Evolutionary conservation across 2,797 vertebrate genomes (phyloP).

Genomic region (Sebastes taczanowskii): DNA sequence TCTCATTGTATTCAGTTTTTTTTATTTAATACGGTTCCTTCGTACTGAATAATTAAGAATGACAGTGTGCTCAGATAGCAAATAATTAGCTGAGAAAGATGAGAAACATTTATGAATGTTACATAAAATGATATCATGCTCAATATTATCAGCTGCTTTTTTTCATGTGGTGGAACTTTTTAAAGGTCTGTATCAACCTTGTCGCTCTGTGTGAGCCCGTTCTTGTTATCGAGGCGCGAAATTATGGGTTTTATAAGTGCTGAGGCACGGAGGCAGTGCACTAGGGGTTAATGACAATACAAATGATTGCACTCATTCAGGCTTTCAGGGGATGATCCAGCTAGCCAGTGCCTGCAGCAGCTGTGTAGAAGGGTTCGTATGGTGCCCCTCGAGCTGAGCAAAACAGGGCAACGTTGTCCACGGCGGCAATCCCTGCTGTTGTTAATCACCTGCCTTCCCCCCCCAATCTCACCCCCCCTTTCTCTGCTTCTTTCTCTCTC

Average conservation of each 20-base stretch:
- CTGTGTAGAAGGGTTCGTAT: slow-evolving; percentile 51
- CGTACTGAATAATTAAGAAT: slow-evolving; percentile 56
- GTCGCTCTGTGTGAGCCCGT: neutral
- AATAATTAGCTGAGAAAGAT: slow-evolving; percentile 62
- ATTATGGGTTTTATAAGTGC: slow-evolving; percentile 48
- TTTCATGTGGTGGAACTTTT: slow-evolving; percentile 23
- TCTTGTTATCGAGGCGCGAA: neutral
- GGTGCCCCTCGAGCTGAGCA: slow-evolving; percentile 78
- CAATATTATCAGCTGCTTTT: slow-evolving; percentile 14
- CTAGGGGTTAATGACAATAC: slow-evolving; percentile 68
- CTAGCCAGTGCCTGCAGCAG: slow-evolving; percentile 69
- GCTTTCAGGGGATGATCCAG: slow-evolving; percentile 64
- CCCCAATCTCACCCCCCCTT: slow-evolving; percentile 68
- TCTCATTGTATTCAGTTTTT: slow-evolving; percentile 47
- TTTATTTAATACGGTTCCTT: slow-evolving; percentile 49
- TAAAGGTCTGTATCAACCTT: neutral
- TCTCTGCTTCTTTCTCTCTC: slow-evolving; percentile 73
- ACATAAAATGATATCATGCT: slow-evolving; percentile 7
- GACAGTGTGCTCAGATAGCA: slow-evolving; percentile 40
- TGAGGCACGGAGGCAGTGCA: slow-evolving; percentile 41
- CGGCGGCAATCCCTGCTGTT: slow-evolving; percentile 84
- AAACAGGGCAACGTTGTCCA: slow-evolving; percentile 82
- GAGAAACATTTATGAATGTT: slow-evolving; percentile 45
- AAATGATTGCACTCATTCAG: slow-evolving; percentile 65
- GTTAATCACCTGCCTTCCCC: slow-evolving; percentile 91